Evolutionary conservation across 2,113 vertebrate species (phyloP), one percentile per base, ranked within the genome.

Genomic region (Copsychus sechellarum): DNA sequence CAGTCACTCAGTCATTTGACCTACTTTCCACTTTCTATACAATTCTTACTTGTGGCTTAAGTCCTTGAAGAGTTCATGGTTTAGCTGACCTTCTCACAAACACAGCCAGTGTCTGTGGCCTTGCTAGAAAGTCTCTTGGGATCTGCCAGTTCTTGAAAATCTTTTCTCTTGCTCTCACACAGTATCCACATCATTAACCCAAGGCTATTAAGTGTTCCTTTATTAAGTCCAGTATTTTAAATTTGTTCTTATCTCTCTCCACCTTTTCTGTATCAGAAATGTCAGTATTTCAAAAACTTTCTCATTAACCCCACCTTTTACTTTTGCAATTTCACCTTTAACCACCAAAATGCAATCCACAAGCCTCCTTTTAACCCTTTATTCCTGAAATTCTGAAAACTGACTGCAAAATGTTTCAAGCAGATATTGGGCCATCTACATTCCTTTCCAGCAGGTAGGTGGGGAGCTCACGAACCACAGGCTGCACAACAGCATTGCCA

Each of bases 271-370:
- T 9, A 43, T 36, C 16, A 48, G 61, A 81, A 91, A 31, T 11
- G 2, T 43, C 19, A 60, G 7, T 71, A 81, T 85, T 76, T 69
- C 53, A 61, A 36, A 67, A 76, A 20, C 17, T 56, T 79, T 53
- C 8, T 20, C n/a, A 43, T 1, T 1, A 22, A 12, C 5, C 12
- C 17, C 43, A 19, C 3, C 8, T 56, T 79, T 76, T 15, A 42
- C 28, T 69, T 71, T 6, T 40, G 22, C 14, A 53, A n/a, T 91
- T 82, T 56, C n/a, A 47, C 38, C 19, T 74, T 42, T 53, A 64
- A 45, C 8, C 4, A 4, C 29, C 45, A 36, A 38, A 81, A 23
- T 0, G 1, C 20, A 43, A 31, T 17, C 47, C 25, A 5, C 0
- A 1, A 87, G 13, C 22, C 31, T 76, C 11, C 45, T 25, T 69